phyloP scores from a whole-genome alignment of 1,140 invertebrate species.

The Zelostemma sp. region DNA sequence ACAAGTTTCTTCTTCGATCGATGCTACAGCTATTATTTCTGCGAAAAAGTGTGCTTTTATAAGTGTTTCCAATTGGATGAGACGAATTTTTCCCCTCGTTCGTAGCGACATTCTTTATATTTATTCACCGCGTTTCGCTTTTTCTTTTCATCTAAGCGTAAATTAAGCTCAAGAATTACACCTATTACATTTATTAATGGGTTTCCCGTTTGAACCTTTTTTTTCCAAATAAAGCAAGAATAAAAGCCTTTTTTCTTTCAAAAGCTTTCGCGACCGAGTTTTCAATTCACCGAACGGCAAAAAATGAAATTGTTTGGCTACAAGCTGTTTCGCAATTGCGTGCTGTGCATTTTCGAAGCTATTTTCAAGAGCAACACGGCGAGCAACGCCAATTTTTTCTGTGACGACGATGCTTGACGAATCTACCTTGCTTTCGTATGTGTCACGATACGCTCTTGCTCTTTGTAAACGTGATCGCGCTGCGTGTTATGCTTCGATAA shows the following conservation, averaged over 20 bases:
- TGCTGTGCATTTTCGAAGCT: constrained; percentile 19
- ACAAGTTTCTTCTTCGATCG: constrained; percentile 23
- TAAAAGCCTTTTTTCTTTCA: too few relatives aligned
- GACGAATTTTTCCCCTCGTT: constrained; percentile 8
- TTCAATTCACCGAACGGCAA: too few relatives aligned
- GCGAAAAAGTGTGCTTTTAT: constrained; percentile 32
- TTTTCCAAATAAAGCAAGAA: too few relatives aligned
- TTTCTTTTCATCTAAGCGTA: too few relatives aligned
- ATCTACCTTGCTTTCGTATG: constrained; percentile 18
- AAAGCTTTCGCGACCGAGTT: too few relatives aligned
- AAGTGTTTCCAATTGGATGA: constrained; percentile 43
- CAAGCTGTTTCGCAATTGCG: constrained; percentile 12
- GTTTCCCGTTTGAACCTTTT: too few relatives aligned
- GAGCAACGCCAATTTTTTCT: constrained; percentile 22
- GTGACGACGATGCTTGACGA: constrained; percentile 20
- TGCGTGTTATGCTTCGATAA: background rate
- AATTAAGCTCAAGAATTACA: too few relatives aligned
- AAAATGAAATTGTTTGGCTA: constrained; percentile 14
- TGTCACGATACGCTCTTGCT: constrained; percentile 12
- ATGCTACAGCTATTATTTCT: constrained; percentile 26
- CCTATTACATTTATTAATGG: too few relatives aligned
- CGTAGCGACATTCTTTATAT: background rate
- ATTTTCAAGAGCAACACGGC: constrained; percentile 5
- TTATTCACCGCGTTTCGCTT: too few relatives aligned
- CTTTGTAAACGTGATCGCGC: constrained; percentile 20